Evolutionary conservation across 2,797 vertebrate species (phyloP).

Genomic region (Todus mexicanus): DNA sequence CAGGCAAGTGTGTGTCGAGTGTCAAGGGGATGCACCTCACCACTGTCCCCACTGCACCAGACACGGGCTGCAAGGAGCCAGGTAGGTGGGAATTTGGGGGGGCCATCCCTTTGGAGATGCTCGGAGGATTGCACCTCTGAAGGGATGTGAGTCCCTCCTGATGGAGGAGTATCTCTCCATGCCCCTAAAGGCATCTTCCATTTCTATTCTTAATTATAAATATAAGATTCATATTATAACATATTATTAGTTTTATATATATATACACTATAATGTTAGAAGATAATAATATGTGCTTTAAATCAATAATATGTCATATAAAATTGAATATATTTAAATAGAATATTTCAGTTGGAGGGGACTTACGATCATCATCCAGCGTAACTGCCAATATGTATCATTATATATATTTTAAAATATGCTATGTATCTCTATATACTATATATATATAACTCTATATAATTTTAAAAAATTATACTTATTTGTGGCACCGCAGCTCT

Average conservation of each 20-base stretch:
- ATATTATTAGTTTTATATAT: too few species aligned
- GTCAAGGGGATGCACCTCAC: slow-evolving; percentile 74
- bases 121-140: neutral
- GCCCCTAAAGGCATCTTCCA: neutral
- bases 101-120: neutral
- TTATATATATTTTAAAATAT: neutral
- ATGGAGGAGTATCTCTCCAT: neutral
- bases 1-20: slow-evolving; percentile 78
- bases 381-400: neutral
- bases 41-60: slow-evolving; percentile 74
- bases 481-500: neutral
- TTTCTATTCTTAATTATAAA: neutral
- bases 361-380: neutral
- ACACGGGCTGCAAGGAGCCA: slow-evolving; percentile 76
- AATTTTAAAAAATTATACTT: neutral
- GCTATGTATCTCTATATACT: neutral
- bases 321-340: neutral
- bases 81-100: slow-evolving; percentile 58
- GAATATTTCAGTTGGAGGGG: neutral
- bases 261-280: neutral
- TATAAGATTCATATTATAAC: too few species aligned
- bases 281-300: neutral
- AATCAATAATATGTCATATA: neutral
- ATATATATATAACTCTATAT: neutral
- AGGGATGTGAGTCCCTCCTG: accelerated